Percentiles rank a stretch among this genome's conserved stretches.
Conservation (phyloP, 2,888 invertebrate genomes). For the Torymus texanus region DNA sequence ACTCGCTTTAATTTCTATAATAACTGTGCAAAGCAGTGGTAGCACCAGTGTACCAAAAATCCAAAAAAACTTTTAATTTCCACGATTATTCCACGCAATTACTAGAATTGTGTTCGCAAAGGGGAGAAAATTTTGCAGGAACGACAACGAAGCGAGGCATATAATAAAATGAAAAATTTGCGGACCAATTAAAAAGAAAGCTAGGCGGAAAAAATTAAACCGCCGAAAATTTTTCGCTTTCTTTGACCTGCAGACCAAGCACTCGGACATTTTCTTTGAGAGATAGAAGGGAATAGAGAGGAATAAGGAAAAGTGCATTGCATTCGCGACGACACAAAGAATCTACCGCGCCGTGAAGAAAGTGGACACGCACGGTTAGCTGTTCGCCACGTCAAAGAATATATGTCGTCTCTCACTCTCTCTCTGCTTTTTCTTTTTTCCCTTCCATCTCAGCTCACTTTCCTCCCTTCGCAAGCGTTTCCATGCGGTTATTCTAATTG, state of each 20-base stretch:
- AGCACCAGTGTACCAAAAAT: not conserved
- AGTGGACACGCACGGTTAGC: not conserved
- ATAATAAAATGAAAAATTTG: not conserved
- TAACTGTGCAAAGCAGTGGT: not conserved
- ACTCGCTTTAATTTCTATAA: not conserved
- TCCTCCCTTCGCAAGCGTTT: too few relatives aligned
- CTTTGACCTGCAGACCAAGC: not conserved
- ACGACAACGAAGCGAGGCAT: not conserved
- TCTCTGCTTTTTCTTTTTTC: not conserved
- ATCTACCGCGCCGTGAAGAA: conserved; percentile 27
- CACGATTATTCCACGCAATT: conserved; percentile 28
- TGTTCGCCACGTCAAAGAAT: not conserved
- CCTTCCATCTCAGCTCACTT: too few relatives aligned
- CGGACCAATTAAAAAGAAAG: not conserved
- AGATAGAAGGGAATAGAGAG: not conserved
- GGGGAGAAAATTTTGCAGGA: not conserved
- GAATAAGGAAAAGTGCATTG: not conserved
- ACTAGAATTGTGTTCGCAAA: conserved; percentile 8
- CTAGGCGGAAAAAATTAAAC: not conserved
- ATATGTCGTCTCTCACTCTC: not conserved
- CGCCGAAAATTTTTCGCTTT: not conserved
- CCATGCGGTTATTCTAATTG: conserved; percentile 2
- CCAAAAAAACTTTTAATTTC: conserved; percentile 22
- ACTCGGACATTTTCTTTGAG: not conserved
- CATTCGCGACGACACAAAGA: conserved; percentile 27